A percentile compares a stretch with the other conserved stretches of the same genome.
Evolutionary conservation across 2,888 invertebrate species (phyloP).

Genomic region (Galeruca laticollis): DNA sequence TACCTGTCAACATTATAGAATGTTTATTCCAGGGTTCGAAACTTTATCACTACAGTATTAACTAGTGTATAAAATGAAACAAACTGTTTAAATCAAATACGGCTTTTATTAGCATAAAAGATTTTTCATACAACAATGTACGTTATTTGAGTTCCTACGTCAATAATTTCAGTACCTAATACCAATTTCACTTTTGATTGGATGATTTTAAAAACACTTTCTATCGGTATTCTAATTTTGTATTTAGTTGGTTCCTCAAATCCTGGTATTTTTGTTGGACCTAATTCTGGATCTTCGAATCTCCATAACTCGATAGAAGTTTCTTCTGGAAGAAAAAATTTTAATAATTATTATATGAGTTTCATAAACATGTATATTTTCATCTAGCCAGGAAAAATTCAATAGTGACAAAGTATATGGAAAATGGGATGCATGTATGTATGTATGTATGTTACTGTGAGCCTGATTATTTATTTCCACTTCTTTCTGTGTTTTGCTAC

Average conservation of each 20-base stretch:
- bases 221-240: conserved; percentile 69
- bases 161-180: conserved; percentile 65
- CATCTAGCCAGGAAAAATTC: too few species aligned
- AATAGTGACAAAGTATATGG: too few species aligned
- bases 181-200: conserved; percentile 66
- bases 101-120: conserved; percentile 27
- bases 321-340: conserved; percentile 68
- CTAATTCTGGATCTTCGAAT: conserved; percentile 80
- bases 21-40: too few species aligned
- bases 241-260: conserved; percentile 75
- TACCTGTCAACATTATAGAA: too few species aligned
- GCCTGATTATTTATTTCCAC: too few species aligned
- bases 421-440: too few species aligned
- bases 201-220: conserved; percentile 69
- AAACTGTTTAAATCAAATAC: conserved; percentile 8
- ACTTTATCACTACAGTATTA: too few species aligned
- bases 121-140: conserved; percentile 53
- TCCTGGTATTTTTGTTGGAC: conserved; percentile 81
- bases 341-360: background rate
- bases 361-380: too few species aligned
- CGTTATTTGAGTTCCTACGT: conserved; percentile 66
- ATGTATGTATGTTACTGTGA: too few species aligned
- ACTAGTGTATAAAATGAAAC: background rate
- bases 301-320: conserved; percentile 78
- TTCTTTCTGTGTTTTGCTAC: too few species aligned